These are phyloP conservation scores for Ditula angustiorana DNA, from an alignment of 2,888 invertebrate genomes.

Conservation along the genomic window DNA sequence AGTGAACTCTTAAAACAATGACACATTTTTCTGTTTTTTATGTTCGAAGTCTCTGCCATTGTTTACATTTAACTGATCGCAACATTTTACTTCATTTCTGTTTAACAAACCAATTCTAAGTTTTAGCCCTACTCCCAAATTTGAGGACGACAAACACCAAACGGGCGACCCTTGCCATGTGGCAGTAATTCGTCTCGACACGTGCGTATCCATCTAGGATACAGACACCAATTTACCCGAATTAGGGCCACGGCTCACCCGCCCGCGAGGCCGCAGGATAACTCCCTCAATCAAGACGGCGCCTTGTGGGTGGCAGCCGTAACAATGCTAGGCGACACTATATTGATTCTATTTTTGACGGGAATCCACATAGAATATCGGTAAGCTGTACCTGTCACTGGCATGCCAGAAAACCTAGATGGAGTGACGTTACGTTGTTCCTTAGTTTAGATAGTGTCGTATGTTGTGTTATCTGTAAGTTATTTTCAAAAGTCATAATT, in stretches of 20 bases:
- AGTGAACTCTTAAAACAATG: no score
- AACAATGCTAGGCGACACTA: not conserved
- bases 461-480: no score
- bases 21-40: no score
- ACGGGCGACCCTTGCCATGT: not conserved
- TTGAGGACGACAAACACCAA: no score
- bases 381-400: not conserved
- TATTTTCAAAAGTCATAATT: no score
- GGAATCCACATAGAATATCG: not conserved
- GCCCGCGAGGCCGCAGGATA: not conserved
- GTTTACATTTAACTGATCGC: no score
- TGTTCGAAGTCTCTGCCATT: no score
- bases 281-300: not conserved
- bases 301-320: slow-evolving; percentile 12
- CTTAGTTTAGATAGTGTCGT: no score
- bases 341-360: not conserved
- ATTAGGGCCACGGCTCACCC: slow-evolving; percentile 12
- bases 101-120: not conserved
- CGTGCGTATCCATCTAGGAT: slow-evolving; percentile 10
- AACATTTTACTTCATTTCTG: not conserved
- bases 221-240: slow-evolving; percentile 13
- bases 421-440: no score
- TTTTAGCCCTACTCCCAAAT: not conserved
- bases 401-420: no score
- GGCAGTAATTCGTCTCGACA: slow-evolving; percentile 14